Base-by-base conservation (phyloP, 2,888 invertebrate species). In the Teleiodes luculella region DNA sequence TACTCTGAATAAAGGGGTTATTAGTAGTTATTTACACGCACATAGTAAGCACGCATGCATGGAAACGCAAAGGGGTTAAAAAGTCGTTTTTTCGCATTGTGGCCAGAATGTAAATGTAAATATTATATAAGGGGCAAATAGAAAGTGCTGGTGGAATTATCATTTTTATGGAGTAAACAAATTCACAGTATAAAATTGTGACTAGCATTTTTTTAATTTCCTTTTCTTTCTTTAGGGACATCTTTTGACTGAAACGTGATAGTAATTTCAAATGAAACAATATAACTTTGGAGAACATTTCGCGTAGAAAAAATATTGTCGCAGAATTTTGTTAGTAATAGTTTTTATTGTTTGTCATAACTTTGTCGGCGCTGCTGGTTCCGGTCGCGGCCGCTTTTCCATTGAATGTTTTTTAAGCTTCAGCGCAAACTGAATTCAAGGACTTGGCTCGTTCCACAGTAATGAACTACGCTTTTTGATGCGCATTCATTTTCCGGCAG, bases 351-450 rank as follows among this genome's bases (percentile, higher is more conserved):
- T 41, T 41, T 33, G 33, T 48, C 30, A 37, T 46, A 54, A 53
- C 37, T 64, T 62, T 55, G 62, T 64, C 62, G 64, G 60, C 62
- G 63, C 64, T 62, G 63, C 64, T 58, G 56, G 63, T 62, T 66
- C 64, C 65, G 57, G 64, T 55, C 58, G 53, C 61, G 67, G 56
- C 70, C 59, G 64, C 74, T 76, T 59, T 56, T 24, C 3, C 56
- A 67, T 64, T 65, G 62, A 66, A 63, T 60, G 65, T 66, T 70
- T 67, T 68, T 65, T 54, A 62, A 59, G 56, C 57, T 64, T 60
- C 60, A 56, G 57, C 61, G 59, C 61, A 63, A 65, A 67, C 63
- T 67, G 58, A 60, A 67, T 61, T 59, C 66, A 64, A 66, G 63
- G 60, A 63, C 60, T 65, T 57, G 50, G 39, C 39, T 63, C 59